Evolutionary conservation across 1,140 invertebrate genomes (phyloP), one percentile per base, ranked within the genome.

Genomic region (Halyomorpha halys): DNA sequence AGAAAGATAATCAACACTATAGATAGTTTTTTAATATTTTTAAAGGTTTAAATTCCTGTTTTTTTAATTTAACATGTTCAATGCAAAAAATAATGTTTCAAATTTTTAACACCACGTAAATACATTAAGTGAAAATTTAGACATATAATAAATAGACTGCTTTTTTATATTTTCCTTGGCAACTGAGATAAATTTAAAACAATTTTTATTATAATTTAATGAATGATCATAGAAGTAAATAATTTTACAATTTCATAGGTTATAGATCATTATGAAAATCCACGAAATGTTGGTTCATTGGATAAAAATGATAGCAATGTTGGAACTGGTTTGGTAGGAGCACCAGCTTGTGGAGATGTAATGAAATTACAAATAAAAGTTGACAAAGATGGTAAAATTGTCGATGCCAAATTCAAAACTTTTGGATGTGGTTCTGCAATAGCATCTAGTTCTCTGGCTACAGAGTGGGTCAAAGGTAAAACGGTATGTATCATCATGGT

Each of bases 371-470:
- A 99, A 74, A 94, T 98, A 66, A 91, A 87, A 76, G 80, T 72
- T 62, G 95, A 99, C 74, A 89, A 94, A 18, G 81, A 94, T 78
- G 97, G 97, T 66, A 97, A 96, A 75, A 99, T 99, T 60, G 79
- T 97, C 73, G 97, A 99, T 80, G 97, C 97, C 0, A 98, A 98
- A 76, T 99, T 99, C 73, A 99, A 99, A 77, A 99, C 97, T 15
- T 99, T 99, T 81, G 97, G 97, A 18, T 99, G 97, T 78, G 95
- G 94, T 21, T 98, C 96, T 53, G 97, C 97, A 5, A 99, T 99
- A 73, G 97, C 97, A 23, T 98, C 95, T 27, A 98, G 94, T 71
- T 98, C 95, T 15, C 78, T 99, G 66, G 97, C 96, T n/a, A 99
- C 97, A 21, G 97, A 99, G 80, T 98, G 96, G 97, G 90, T 99